Evolutionary conservation across 2,888 invertebrate genomes (phyloP).

Genomic region (Megamerina dolium): DNA sequence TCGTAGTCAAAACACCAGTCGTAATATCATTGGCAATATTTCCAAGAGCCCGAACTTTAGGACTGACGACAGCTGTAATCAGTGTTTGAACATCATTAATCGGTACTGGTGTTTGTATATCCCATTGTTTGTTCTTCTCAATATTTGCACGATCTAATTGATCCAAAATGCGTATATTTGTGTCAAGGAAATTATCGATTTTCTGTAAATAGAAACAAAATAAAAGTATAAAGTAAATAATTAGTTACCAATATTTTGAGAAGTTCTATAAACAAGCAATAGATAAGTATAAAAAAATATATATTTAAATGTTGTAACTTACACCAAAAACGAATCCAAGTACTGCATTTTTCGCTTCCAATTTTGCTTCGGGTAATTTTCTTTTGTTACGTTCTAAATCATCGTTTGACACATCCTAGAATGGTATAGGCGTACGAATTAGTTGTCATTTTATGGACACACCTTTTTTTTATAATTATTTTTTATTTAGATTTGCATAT

Average conservation of each 20-base stretch:
- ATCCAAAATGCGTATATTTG: conserved; percentile 66
- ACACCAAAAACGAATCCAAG: conserved; percentile 80
- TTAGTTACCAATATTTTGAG: background rate
- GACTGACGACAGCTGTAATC: conserved; percentile 64
- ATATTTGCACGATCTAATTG: conserved; percentile 67
- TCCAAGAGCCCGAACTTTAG: conserved; percentile 64
- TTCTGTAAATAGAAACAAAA: too few relatives aligned
- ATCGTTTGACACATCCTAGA: conserved; percentile 51
- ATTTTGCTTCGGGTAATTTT: conserved; percentile 63
- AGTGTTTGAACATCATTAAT: conserved; percentile 60
- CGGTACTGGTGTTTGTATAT: conserved; percentile 62
- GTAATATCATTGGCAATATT: conserved; percentile 61
- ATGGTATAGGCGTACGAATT: conserved; percentile 21
- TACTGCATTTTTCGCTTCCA: conserved; percentile 72
- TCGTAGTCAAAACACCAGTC: conserved; percentile 52
- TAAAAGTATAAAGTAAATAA: background rate
- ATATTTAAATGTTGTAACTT: conserved; percentile 46
- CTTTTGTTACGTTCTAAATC: conserved; percentile 62
- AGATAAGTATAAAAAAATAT: background rate
- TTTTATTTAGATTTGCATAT: too few relatives aligned
- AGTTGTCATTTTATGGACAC: too few relatives aligned
- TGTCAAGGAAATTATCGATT: conserved; percentile 75
- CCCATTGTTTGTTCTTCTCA: conserved; percentile 68
- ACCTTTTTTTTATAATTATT: too few relatives aligned
- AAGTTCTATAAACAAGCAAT: background rate